phyloP scores from a whole-genome alignment of 2,113 vertebrate species.

The Paradisaea rubra region DNA sequence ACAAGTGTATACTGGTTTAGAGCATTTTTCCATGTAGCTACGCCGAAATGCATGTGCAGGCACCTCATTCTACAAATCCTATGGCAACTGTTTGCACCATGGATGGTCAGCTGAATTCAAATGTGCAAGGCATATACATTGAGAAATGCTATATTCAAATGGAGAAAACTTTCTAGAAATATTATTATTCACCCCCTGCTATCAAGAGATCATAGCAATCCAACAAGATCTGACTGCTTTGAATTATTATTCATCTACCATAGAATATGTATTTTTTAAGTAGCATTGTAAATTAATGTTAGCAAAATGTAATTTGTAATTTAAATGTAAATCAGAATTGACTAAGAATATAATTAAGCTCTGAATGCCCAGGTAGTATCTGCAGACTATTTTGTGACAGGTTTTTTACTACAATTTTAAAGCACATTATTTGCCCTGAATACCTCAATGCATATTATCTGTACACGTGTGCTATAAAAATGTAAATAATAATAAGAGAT shows the following conservation, averaged over 20 bases:
- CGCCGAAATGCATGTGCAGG: neutral
- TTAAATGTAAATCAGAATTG: conserved; percentile 59
- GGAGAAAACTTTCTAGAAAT: conserved; percentile 11
- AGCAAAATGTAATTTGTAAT: conserved; percentile 43
- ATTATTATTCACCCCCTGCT: conserved; percentile 23
- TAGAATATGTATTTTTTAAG: conserved; percentile 54
- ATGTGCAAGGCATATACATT: neutral
- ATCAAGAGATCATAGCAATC: conserved; percentile 1
- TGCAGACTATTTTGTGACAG: neutral
- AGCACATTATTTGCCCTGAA: neutral
- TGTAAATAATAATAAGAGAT: neutral
- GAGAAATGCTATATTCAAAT: neutral
- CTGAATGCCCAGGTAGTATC: neutral
- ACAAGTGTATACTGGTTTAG: neutral
- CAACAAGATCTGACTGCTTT: neutral
- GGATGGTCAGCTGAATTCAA: neutral
- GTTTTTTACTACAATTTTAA: neutral
- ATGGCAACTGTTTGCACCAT: neutral
- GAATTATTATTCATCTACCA: conserved; percentile 42
- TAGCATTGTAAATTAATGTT: conserved; percentile 39
- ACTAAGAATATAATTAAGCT: conserved; percentile 43
- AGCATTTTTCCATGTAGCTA: fast-evolving
- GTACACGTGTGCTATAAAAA: neutral
- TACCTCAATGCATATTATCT: neutral
- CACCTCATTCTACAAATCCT: neutral